Percentiles rank a stretch among this genome's conserved stretches.
Evolutionary conservation across 2,888 invertebrate species (phyloP).

Genomic region (Rhyacophila evoluta): DNA sequence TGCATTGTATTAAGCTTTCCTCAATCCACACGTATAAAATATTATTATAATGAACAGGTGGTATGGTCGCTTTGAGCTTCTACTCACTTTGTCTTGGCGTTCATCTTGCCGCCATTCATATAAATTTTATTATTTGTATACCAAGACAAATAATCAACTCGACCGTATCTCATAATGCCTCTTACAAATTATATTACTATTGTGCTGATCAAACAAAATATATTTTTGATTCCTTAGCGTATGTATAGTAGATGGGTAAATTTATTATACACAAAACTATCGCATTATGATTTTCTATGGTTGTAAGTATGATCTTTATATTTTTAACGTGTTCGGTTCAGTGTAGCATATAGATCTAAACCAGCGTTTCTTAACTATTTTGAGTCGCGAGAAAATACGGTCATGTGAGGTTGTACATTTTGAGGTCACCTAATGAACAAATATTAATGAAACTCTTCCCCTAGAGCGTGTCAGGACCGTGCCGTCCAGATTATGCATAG

Average conservation of each 20-base stretch:
- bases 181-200: background rate
- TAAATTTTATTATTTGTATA: conserved; percentile 40
- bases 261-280: no score
- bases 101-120: conserved; percentile 42
- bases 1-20: background rate
- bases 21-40: background rate
- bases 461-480: no score
- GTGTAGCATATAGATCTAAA: background rate
- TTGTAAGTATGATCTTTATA: background rate
- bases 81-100: background rate
- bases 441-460: no score
- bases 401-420: no score
- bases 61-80: background rate
- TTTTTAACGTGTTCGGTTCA: background rate
- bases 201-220: background rate
- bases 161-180: background rate
- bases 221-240: background rate
- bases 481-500: no score
- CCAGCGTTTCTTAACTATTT: background rate
- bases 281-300: background rate
- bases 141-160: background rate
- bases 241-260: no score
- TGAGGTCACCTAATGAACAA: no score
- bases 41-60: conserved; percentile 9
- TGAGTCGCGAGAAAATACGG: no score